Evolutionary conservation across 2,113 vertebrate species (phyloP).

Genomic region (Tetrax tetrax): DNA sequence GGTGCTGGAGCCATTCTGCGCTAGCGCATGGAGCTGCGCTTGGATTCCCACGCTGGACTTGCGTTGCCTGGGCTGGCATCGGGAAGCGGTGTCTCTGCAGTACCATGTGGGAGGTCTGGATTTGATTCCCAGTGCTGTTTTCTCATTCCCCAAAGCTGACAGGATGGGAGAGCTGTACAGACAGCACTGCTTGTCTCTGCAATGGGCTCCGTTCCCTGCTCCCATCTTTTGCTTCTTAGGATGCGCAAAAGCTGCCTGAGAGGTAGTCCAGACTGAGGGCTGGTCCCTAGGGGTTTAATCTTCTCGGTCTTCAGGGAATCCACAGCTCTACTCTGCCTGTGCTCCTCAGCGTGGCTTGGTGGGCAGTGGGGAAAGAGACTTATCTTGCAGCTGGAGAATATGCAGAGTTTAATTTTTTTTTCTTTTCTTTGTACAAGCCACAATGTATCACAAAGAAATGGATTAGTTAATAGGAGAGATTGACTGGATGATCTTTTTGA

Average conservation of each 20-base stretch:
- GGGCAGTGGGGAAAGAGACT: not conserved
- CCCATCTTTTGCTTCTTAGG: not conserved
- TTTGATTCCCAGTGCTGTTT: conserved; percentile 43
- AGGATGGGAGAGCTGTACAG: conserved; percentile 3
- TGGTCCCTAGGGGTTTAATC: not conserved
- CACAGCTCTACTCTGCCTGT: not conserved
- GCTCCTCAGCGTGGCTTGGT: not conserved
- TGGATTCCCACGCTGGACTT: not conserved
- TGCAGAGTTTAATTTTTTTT: not conserved
- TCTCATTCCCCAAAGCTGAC: conserved; percentile 29
- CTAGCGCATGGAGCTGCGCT: not conserved
- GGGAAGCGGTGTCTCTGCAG: conserved; percentile 3
- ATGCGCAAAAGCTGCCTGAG: not conserved
- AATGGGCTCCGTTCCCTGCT: not conserved
- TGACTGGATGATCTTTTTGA: not conserved
- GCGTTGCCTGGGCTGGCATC: not conserved
- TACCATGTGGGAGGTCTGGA: conserved; percentile 56
- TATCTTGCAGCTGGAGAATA: not conserved
- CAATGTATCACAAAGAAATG: not conserved
- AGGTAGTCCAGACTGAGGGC: not conserved
- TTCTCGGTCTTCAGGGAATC: not conserved
- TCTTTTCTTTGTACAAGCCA: not conserved
- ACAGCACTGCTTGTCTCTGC: not conserved
- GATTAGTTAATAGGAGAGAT: not conserved
- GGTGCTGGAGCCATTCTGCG: not conserved